Evolutionary conservation across 1,140 invertebrate species (phyloP), one percentile per base, ranked within the genome.

Genomic region (Orchesella cincta): DNA sequence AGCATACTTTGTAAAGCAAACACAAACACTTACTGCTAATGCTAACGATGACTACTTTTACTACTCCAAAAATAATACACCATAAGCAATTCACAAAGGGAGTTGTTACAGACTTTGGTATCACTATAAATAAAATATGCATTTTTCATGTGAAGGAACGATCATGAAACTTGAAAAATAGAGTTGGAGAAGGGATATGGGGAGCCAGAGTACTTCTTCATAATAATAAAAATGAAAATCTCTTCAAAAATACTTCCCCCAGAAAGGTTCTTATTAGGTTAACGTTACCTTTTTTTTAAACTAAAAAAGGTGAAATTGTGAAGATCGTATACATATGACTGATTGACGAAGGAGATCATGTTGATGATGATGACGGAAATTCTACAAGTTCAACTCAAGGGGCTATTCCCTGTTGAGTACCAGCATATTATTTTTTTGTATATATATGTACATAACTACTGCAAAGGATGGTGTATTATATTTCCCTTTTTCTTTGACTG

Each of bases 401-500:
- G 31, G 62, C 31, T 67, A n/a, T n/a, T 29, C 62, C 62, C 29
- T 67, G 62, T 67, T 23, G 62, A 31, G 62, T 67, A 23, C 62
- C 31, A 57, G 52, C 14, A 57, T 64, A 57, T 29, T 57, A 75
- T 31, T 74, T 75, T 35, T 31, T 12, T 74, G 75, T 62, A 20
- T 35, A 54, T 73, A 35, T 57, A 77, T 54, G 73, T 70, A 75
- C 52, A 73, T 54, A 67, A 35, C 52, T 76, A n/a, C 18, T 73
- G 12, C 28, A 76, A 73, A 35, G 33, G 31, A 51, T 71, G 28
- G 57, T 75, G 29, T 26, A 34, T 70, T 73, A 26, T 76, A 34
- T 71, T 71, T 62, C 57, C 34, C 76, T 12, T 23, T 52, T 33
- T 74, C 39, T 75, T 35, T 73, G 16, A 14, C 52, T 54, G 62